phyloP scores from a whole-genome alignment of 2,888 invertebrate species.

The Ichneumoninae sp. region DNA sequence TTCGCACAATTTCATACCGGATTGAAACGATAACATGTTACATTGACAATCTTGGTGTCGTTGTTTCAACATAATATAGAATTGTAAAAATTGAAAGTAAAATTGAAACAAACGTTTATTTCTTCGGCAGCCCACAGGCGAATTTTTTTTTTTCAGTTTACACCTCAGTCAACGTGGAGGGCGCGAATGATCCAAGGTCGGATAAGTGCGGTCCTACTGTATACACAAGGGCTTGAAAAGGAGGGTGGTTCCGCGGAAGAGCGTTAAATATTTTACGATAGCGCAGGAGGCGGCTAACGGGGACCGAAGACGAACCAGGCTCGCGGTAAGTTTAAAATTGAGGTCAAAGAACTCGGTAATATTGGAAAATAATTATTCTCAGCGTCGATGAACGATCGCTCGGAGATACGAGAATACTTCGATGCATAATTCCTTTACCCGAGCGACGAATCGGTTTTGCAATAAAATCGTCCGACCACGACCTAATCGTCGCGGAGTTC shows the following conservation, averaged over 20 bases:
- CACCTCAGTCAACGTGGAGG: too few relatives aligned
- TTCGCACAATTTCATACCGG: too few relatives aligned
- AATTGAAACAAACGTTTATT: too few relatives aligned
- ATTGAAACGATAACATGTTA: too few relatives aligned
- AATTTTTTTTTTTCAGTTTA: too few relatives aligned
- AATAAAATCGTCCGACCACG: not conserved
- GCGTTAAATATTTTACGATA: not conserved
- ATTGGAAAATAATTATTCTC: slow-evolving; percentile 4
- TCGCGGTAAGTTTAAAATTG: not conserved
- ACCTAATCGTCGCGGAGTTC: not conserved
- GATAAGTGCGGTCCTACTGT: too few relatives aligned
- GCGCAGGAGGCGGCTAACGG: not conserved
- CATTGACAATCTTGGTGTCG: too few relatives aligned
- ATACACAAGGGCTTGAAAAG: not conserved
- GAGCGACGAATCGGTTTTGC: not conserved
- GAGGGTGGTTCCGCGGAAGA: not conserved
- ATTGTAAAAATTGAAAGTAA: too few relatives aligned
- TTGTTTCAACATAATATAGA: too few relatives aligned
- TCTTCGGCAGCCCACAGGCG: too few relatives aligned
- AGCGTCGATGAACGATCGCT: not conserved
- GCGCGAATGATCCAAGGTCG: too few relatives aligned
- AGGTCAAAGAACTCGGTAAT: slow-evolving; percentile 1
- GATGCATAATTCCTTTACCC: not conserved
- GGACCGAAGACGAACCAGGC: not conserved
- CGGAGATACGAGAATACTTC: not conserved